phyloP scores from a whole-genome alignment of 1,140 invertebrate genomes.

The Anastrepha obliqua region DNA sequence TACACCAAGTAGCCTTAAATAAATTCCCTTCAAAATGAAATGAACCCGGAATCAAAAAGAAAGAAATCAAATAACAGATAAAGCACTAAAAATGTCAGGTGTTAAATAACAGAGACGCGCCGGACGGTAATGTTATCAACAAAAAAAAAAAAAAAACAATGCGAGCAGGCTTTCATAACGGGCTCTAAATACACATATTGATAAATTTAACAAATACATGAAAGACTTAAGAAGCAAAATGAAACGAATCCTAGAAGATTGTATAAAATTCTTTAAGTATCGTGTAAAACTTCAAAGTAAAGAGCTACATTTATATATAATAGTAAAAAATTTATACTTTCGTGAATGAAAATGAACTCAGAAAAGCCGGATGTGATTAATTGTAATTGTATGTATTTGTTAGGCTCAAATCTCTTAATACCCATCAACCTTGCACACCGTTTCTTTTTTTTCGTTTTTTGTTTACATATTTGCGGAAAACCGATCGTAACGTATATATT shows the following conservation, averaged over 20 bases:
- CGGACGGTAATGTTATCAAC: neutral
- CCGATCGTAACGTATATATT: slow-evolving; percentile 28
- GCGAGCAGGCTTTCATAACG: too few species aligned
- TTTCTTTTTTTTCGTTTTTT: slow-evolving; percentile 47
- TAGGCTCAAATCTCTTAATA: slow-evolving; percentile 1
- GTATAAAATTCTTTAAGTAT: neutral
- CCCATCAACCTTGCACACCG: neutral
- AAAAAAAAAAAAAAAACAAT: too few species aligned
- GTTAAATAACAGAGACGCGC: slow-evolving; percentile 2
- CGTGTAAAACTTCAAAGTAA: neutral
- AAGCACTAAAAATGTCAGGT: neutral
- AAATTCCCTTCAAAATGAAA: neutral
- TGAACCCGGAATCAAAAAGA: neutral
- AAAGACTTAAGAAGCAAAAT: neutral
- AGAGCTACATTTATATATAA: neutral
- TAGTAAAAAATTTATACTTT: neutral
- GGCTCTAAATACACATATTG: too few species aligned
- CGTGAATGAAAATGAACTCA: neutral
- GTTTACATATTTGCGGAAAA: neutral
- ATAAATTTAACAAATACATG: neutral
- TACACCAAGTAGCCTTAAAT: slow-evolving; percentile 43
- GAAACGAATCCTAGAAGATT: neutral
- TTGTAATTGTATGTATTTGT: slow-evolving; percentile 55
- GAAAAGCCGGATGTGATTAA: slow-evolving; percentile 9
- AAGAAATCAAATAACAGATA: neutral